Conservation (phyloP, 2,888 invertebrate genomes). For the Germaria angustata region DNA sequence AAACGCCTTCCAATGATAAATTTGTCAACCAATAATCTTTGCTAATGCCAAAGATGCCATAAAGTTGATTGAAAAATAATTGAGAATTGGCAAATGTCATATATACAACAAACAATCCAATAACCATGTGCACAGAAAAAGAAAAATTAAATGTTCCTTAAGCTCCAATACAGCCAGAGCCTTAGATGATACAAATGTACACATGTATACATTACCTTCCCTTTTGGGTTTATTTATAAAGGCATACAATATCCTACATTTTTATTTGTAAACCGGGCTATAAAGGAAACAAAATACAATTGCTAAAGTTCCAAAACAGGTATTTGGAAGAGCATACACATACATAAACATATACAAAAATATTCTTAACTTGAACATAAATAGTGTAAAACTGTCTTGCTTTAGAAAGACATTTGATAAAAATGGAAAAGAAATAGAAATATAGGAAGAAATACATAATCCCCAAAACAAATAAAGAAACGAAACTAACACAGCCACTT, state of each 20-base stretch:
- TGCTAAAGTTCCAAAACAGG: slow-evolving; percentile 16
- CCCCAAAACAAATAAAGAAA: slow-evolving; percentile 38
- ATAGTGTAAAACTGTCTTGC: not conserved
- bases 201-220: not conserved
- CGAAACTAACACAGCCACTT: slow-evolving; percentile 31
- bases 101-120: slow-evolving; percentile 6
- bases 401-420: slow-evolving; percentile 40
- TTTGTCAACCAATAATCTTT: slow-evolving; percentile 61
- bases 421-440: slow-evolving; percentile 5
- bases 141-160: not conserved
- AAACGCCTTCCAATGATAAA: slow-evolving; percentile 45
- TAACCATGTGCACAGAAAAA: slow-evolving; percentile 6
- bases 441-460: slow-evolving; percentile 22
- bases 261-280: not conserved
- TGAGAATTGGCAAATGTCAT: slow-evolving; percentile 59
- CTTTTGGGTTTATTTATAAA: too few species aligned
- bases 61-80: slow-evolving; percentile 62
- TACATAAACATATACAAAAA: not conserved
- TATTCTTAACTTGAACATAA: not conserved
- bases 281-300: slow-evolving; percentile 15
- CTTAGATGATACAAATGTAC: not conserved
- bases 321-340: not conserved
- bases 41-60: slow-evolving; percentile 53
- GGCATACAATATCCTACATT: too few species aligned
- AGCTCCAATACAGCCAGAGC: not conserved